Percentiles rank a stretch among this genome's conserved stretches.
phyloP scores from a whole-genome alignment of 2,888 invertebrate genomes.

The Megalurothrips usitatus region DNA sequence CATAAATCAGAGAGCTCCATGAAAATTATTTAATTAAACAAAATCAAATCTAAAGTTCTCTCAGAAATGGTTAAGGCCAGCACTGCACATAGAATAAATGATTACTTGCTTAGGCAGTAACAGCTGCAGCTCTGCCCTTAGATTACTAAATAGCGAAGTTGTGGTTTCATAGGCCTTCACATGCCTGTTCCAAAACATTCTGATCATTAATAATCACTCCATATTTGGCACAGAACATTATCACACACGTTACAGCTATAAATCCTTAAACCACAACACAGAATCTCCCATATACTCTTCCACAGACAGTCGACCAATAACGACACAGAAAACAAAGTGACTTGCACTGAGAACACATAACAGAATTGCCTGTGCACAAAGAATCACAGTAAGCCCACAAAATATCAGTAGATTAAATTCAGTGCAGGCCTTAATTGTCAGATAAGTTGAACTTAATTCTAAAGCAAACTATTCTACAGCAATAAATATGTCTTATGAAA shows the following conservation, averaged over 20 bases:
- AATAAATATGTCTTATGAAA: conserved; percentile 22
- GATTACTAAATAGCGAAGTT: too few species aligned
- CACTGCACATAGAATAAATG: neutral
- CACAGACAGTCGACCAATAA: neutral
- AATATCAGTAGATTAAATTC: neutral
- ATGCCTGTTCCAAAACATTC: neutral
- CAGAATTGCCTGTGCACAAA: neutral
- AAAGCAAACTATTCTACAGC: conserved; percentile 18
- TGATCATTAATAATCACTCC: neutral
- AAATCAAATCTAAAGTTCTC: too few species aligned
- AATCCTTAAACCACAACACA: neutral
- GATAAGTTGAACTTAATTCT: neutral
- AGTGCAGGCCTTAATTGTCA: neutral
- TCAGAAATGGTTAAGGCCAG: too few species aligned
- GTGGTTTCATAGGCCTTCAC: too few species aligned
- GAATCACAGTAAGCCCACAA: conserved; percentile 13
- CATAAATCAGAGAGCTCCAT: too few species aligned
- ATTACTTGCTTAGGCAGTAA: neutral
- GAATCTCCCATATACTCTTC: neutral
- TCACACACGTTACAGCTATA: neutral
- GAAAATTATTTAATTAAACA: too few species aligned
- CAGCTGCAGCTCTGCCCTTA: too few species aligned
- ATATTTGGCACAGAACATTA: conserved; percentile 14
- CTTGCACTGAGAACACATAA: neutral
- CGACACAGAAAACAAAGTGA: neutral